These are phyloP conservation scores for Mellivora capensis DNA, from an alignment of 2,113 vertebrate species.

Conservation along the genomic window DNA sequence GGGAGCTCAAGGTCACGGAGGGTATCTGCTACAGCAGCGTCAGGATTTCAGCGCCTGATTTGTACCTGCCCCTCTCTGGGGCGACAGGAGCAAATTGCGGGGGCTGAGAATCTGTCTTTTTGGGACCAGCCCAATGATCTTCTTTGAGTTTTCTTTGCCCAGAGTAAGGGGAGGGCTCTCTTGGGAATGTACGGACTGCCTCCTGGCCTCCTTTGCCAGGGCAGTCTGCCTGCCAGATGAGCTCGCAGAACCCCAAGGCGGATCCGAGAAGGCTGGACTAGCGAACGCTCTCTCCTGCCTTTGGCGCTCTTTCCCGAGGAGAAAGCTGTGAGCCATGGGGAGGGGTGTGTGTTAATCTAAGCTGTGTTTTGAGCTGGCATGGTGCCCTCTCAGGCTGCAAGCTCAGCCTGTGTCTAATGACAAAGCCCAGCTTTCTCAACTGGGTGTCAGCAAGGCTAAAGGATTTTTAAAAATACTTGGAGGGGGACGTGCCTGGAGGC, in stretches of 20 bases:
- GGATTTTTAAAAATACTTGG: constrained; percentile 64
- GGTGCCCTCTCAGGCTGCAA: constrained; percentile 54
- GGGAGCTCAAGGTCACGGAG: background rate
- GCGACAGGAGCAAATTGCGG: no score
- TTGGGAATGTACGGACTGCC: background rate
- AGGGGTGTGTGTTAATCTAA: constrained; percentile 32
- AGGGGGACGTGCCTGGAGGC: constrained; percentile 64
- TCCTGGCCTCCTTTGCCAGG: background rate
- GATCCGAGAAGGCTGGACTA: background rate
- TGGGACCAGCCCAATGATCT: background rate
- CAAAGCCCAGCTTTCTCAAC: constrained; percentile 59
- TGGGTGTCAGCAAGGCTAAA: constrained; percentile 63
- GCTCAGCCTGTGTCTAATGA: constrained; percentile 42
- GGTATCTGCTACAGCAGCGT: background rate
- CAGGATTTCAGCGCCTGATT: background rate
- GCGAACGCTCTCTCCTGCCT: background rate
- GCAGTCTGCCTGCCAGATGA: background rate
- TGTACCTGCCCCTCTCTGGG: background rate
- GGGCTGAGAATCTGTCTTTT: background rate
- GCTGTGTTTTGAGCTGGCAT: constrained; percentile 15
- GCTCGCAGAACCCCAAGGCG: background rate
- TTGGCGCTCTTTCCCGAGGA: background rate
- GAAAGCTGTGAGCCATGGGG: background rate
- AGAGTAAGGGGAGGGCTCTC: background rate
- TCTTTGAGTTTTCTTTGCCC: background rate